Percentiles rank a stretch among this genome's conserved stretches.
phyloP scores from a whole-genome alignment of 2,797 vertebrate genomes.

The Lophotriccus pileatus region DNA sequence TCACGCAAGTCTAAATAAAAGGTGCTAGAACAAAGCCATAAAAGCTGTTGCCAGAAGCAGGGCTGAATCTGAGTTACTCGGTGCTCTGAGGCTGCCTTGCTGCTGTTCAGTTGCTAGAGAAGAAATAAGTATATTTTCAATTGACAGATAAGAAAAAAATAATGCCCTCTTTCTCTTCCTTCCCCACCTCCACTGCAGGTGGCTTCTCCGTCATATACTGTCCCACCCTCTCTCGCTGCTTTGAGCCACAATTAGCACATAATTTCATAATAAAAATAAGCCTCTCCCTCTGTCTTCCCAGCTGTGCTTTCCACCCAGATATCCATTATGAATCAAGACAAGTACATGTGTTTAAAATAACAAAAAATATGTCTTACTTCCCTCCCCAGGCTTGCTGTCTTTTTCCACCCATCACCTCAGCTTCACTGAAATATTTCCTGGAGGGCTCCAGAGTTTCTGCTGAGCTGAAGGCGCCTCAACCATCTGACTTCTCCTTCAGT shows the following conservation, averaged over 20 bases:
- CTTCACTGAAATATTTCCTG: not conserved
- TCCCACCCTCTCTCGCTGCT: conserved; percentile 9
- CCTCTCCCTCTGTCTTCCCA: conserved; percentile 62
- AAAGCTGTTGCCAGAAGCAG: not conserved
- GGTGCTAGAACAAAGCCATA: conserved; percentile 1
- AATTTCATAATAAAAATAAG: conserved; percentile 69
- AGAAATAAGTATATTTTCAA: conserved; percentile 19
- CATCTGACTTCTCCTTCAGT: not conserved
- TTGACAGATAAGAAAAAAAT: not conserved
- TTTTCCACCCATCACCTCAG: not conserved
- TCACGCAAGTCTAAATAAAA: conserved; percentile 9
- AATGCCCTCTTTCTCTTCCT: not conserved
- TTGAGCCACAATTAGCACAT: conserved; percentile 66
- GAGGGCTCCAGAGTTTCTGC: not conserved
- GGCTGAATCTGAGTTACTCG: not conserved
- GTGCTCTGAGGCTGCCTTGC: not conserved
- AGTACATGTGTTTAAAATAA: conserved; percentile 63
- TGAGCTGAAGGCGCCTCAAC: not conserved
- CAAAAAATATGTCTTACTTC: not conserved
- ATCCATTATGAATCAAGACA: conserved; percentile 68
- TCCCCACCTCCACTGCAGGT: conserved; percentile 16
- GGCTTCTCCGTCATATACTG: not conserved
- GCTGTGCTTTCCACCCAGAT: conserved; percentile 72
- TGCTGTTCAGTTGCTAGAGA: not conserved
- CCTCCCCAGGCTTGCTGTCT: conserved; percentile 1